Evolutionary conservation across 1,140 invertebrate genomes (phyloP), one percentile per base, ranked within the genome.

Genomic region (Pseudomyrmex sp.): DNA sequence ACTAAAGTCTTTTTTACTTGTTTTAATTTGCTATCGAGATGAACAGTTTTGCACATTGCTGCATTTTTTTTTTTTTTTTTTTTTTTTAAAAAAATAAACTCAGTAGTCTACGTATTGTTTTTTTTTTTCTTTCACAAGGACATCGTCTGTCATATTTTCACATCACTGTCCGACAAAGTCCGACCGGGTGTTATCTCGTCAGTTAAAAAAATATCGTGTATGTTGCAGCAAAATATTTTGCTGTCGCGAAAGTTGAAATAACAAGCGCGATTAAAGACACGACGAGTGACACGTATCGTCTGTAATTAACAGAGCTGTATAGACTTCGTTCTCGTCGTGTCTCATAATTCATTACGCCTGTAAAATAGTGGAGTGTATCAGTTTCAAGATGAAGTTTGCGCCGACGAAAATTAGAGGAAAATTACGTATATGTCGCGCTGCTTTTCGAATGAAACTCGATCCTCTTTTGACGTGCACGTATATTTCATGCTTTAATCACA

Each of bases 211-310:
- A 76, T 68, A 58, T 54, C 20, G 10, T 35, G 35, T 58, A 56
- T 23, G 9, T 66, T 77, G 46, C 5, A 56, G 48, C 35, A 15
- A 79, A 79, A 58, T 58, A 44, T 58, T 79, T 79, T 79, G 20
- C 44, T 35, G 26, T 79, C 58, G 76, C 26, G 63, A 70, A 69
- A 59, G 56, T 79, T 79, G 46, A 79, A 79, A 48, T 69, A 79
- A 79, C 52, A 58, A 59, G 52, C 65, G 5, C 48, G 20, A 48
- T 48, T 69, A 69, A 69, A 79, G 65, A 58, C 35, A 20, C 35
- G 5, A 35, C 20, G 26, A 79, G 58, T 69, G 65, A 79, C 65
- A 35, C 18, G 18, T 79, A 79, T 79, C 52, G 35, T 35, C 48
- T 59, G 65, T 54, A 69, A 58, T 79, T 79, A 70, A 35, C 10